Evolutionary conservation across 2,888 invertebrate species (phyloP).

Genomic region (Heliconius ismenius): DNA sequence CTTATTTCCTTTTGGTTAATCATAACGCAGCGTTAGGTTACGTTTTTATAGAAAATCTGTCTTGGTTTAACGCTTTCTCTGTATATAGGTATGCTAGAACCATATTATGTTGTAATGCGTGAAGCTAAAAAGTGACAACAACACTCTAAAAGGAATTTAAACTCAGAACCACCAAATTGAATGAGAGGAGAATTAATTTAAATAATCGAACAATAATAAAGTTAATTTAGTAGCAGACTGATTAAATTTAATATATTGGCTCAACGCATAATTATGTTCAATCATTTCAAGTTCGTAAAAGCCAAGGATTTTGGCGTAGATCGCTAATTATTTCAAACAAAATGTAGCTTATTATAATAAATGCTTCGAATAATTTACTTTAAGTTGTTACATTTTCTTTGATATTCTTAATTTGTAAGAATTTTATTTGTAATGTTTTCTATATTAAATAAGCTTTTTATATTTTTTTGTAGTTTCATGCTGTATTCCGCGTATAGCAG

Average conservation of each 20-base stretch:
- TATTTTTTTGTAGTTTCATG: background rate
- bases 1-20: no score
- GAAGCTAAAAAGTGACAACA: no score
- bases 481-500: no score
- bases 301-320: constrained; percentile 7
- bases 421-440: background rate
- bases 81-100: background rate
- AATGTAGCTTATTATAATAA: background rate
- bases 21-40: no score
- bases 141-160: background rate
- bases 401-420: background rate
- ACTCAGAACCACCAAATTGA: background rate
- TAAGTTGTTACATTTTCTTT: background rate
- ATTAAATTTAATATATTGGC: constrained; percentile 14
- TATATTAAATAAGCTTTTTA: background rate
- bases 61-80: no score
- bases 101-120: no score
- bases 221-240: background rate
- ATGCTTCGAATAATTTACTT: constrained; percentile 2
- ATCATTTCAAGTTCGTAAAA: constrained; percentile 16
- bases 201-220: constrained; percentile 3
- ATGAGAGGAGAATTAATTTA: background rate
- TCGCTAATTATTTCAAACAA: constrained; percentile 8
- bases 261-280: constrained; percentile 7
- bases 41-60: background rate